A percentile compares a stretch with the other conserved stretches of the same genome.
Evolutionary conservation across 2,113 vertebrate genomes (phyloP).

Genomic region (Stigmatopora nigra): DNA sequence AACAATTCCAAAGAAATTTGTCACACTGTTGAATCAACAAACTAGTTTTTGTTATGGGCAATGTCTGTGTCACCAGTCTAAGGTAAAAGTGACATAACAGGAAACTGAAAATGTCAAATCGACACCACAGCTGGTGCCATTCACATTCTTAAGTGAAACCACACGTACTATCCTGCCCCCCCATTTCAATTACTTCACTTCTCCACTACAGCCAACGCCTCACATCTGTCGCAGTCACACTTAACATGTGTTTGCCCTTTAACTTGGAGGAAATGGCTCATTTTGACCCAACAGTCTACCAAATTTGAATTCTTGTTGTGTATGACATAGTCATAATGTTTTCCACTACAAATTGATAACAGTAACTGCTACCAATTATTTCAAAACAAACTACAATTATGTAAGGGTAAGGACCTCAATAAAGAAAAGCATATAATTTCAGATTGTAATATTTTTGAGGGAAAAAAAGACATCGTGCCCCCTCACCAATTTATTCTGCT

Average conservation of each 20-base stretch:
- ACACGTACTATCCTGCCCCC: conserved; percentile 3
- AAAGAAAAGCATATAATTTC: no score
- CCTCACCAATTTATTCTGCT: conserved; percentile 88
- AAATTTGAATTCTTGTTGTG: not conserved
- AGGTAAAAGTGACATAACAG: conserved; percentile 23
- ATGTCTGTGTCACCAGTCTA: not conserved
- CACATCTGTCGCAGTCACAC: not conserved
- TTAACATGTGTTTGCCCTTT: not conserved
- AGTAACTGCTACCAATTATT: not conserved
- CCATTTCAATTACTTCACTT: not conserved
- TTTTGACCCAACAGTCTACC: not conserved
- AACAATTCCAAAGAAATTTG: not conserved
- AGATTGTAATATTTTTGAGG: no score
- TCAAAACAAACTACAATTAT: no score
- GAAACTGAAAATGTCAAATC: conserved; percentile 20
- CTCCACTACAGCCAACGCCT: not conserved
- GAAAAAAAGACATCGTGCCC: not conserved
- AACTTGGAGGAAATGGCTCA: not conserved
- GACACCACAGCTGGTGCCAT: not conserved
- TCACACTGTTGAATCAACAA: not conserved
- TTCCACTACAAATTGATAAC: not conserved
- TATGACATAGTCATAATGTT: not conserved
- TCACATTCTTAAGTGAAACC: conserved; percentile 12
- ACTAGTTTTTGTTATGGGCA: not conserved
- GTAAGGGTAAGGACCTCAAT: no score